Base-by-base conservation (phyloP, 2,888 invertebrate species). In the Strigamia crassipes region DNA sequence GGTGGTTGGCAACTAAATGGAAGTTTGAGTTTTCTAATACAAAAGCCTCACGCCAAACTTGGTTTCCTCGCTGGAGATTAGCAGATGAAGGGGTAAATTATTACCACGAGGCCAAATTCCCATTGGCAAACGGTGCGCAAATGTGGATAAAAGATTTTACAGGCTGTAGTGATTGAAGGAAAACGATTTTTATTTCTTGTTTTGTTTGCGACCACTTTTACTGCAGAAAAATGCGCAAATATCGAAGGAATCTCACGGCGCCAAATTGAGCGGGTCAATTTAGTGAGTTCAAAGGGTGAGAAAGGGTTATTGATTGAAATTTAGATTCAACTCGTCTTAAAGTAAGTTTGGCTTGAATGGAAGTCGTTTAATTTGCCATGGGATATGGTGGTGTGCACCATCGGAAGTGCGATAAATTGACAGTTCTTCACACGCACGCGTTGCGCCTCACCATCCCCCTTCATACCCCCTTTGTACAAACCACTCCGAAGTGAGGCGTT, bases 361-460 rank as follows among this genome's bases (percentile, higher is more conserved):
- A 77, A n/a, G 79, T 38, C 42, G 79, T 79, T 79, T 79, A 79
- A 79, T 79, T 79, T 79, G 42, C 41, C 79, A 79, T 79, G 79
- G 79, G 79, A 79, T 79, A 41, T 56, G 79, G 79, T 41, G 38
- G 79, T 34, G 79, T 41, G 79, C 34, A 21, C 42, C 41, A 79
- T 79, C 79, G 79, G 79, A 79, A 79, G 79, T 42, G 79, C 41
- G 79, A 79, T 79, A 79, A 79, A 79, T 79, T 42, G 42, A 41
- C 79, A 41, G 38, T 77, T 23, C 38, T 38, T 38, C 38, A 31
- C 77, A 77, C 73, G 23, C 73, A 73, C 77, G 31, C 77, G 31
- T 77, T 77, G 34, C 38, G 15, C 31, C 77, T 1, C 77, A n/a
- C 77, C 38, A 34, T 27, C 18, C 38, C 77, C 77, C 38, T 77